Conservation (phyloP, 2,797 vertebrate species). For the Chrysocyon brachyurus region DNA sequence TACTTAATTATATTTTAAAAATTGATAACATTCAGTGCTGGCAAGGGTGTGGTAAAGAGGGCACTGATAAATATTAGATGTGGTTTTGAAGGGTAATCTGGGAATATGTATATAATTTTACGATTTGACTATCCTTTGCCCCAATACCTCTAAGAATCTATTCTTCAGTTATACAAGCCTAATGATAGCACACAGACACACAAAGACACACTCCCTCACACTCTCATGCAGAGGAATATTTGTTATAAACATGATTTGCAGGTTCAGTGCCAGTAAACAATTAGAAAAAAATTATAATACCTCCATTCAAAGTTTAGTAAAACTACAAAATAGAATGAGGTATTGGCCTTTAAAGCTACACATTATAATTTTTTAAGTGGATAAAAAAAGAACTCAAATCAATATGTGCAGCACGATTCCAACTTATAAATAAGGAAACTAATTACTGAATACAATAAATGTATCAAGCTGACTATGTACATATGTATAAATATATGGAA, state of each 20-base stretch:
- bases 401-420: neutral
- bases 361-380: neutral
- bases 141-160: neutral
- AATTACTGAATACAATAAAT: neutral
- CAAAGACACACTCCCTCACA: neutral
- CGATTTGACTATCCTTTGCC: neutral
- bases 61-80: neutral
- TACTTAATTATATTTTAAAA: constrained; percentile 7
- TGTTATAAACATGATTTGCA: neutral
- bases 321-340: neutral
- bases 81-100: neutral
- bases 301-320: neutral
- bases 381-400: neutral
- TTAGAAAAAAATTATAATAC: neutral
- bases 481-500: neutral
- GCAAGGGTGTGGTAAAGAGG: neutral
- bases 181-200: neutral
- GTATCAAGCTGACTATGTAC: neutral
- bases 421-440: neutral
- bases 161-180: neutral
- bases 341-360: neutral
- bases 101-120: neutral
- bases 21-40: neutral
- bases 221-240: neutral
- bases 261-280: neutral